Conservation (phyloP, 2,113 vertebrate genomes). For the Pteronura brasiliensis region DNA sequence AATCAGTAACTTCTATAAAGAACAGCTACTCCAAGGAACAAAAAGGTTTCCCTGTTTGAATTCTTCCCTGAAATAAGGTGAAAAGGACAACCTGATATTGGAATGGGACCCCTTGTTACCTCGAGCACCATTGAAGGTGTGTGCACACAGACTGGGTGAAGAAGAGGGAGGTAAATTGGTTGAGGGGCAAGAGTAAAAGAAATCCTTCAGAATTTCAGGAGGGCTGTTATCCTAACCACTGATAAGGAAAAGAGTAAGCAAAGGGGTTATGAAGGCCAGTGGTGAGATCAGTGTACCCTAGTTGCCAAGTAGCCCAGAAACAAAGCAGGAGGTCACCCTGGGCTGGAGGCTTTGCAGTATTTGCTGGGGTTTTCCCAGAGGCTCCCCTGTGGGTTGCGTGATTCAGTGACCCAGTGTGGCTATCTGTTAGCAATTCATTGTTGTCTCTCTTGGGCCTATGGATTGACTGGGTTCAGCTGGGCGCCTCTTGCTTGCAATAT, state of each 20-base stretch:
- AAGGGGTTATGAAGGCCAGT: not conserved
- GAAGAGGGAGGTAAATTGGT: not conserved
- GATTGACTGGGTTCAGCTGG: not conserved
- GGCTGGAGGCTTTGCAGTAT: not conserved
- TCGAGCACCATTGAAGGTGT: not conserved
- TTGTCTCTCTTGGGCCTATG: not conserved
- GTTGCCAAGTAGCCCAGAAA: not conserved
- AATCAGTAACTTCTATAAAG: not conserved
- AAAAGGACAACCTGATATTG: not conserved
- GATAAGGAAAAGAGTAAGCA: not conserved
- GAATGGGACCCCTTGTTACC: not conserved
- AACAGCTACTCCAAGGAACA: not conserved
- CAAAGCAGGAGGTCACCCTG: no score
- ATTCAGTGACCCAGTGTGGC: not conserved
- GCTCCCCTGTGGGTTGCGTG: rapidly evolving
- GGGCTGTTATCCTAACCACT: not conserved
- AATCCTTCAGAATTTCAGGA: not conserved
- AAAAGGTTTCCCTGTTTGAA: not conserved
- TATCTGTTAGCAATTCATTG: rapidly evolving
- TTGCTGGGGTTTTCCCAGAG: not conserved
- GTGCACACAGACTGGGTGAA: not conserved
- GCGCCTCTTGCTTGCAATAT: not conserved
- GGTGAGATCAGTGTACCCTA: not conserved
- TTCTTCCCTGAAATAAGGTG: not conserved
- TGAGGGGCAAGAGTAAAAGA: not conserved